phyloP scores from a whole-genome alignment of 2,888 invertebrate species.

The Automeris io region DNA sequence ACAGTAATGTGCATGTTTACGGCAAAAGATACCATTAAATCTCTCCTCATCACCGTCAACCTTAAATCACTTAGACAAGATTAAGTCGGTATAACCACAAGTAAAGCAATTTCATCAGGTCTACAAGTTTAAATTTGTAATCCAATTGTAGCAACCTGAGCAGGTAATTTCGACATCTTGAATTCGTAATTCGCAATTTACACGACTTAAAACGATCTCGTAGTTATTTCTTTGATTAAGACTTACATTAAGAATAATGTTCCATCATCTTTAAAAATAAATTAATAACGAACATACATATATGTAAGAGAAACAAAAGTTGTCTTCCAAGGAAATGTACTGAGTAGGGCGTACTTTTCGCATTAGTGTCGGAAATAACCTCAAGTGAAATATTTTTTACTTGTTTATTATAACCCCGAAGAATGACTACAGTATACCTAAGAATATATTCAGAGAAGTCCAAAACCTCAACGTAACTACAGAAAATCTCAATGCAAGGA shows the following conservation, averaged over 20 bases:
- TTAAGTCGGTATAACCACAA: not conserved
- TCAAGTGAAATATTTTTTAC: no score
- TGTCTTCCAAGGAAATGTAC: no score
- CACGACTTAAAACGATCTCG: not conserved
- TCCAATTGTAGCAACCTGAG: not conserved
- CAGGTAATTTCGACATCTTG: constrained; percentile 5
- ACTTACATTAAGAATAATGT: not conserved
- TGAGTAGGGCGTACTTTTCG: no score
- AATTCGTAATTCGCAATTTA: constrained; percentile 10
- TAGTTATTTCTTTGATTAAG: not conserved
- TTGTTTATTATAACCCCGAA: no score
- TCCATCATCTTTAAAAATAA: not conserved
- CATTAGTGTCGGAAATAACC: no score
- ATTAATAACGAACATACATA: not conserved
- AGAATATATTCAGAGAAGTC: no score
- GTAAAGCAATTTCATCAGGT: not conserved
- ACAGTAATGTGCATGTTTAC: no score
- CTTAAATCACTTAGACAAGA: not conserved
- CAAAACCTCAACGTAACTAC: no score
- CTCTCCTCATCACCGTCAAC: not conserved
- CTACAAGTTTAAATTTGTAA: not conserved
- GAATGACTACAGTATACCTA: no score
- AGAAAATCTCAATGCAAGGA: no score
- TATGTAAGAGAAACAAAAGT: not conserved
- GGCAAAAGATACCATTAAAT: no score